Evolutionary conservation across 2,113 vertebrate species (phyloP).

Genomic region (Mesitornis unicolor): DNA sequence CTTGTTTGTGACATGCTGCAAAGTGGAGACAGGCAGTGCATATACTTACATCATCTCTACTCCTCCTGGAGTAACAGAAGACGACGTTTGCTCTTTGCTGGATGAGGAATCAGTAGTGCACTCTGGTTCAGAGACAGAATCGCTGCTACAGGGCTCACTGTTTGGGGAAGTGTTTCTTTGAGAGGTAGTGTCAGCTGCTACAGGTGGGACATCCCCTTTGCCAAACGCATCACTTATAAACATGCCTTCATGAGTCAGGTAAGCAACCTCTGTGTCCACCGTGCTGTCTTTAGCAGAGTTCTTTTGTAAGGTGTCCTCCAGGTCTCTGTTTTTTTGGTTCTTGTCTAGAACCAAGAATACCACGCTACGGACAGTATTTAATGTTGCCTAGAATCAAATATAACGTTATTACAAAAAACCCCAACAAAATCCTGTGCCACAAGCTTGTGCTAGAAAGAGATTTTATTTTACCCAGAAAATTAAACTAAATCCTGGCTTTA

Average conservation of each 20-base stretch:
- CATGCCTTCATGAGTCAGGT: constrained; percentile 93
- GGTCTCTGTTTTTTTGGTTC: constrained; percentile 81
- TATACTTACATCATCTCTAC: constrained; percentile 79
- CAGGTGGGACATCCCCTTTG: constrained; percentile 71
- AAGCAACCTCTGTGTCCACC: constrained; percentile 88
- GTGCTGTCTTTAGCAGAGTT: constrained; percentile 59
- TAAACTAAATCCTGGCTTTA: not conserved
- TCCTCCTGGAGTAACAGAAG: constrained; percentile 70
- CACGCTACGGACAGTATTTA: constrained; percentile 85
- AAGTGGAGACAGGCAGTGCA: not conserved
- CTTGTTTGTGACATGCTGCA: not conserved
- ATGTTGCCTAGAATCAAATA: constrained; percentile 82
- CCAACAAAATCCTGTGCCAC: not conserved
- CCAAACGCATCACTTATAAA: constrained; percentile 93
- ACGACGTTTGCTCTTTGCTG: constrained; percentile 81
- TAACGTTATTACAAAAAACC: constrained; percentile 24
- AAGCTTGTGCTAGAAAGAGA: not conserved
- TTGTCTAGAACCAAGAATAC: constrained; percentile 90
- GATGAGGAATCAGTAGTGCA: constrained; percentile 80
- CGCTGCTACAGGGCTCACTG: constrained; percentile 76
- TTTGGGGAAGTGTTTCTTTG: constrained; percentile 71
- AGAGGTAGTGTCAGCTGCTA: constrained; percentile 59
- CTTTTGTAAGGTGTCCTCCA: constrained; percentile 71
- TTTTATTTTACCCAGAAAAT: not conserved
- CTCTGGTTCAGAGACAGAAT: constrained; percentile 80